Evolutionary conservation across 1,140 invertebrate genomes (phyloP).

Genomic region (Heliconius hewitsoni): DNA sequence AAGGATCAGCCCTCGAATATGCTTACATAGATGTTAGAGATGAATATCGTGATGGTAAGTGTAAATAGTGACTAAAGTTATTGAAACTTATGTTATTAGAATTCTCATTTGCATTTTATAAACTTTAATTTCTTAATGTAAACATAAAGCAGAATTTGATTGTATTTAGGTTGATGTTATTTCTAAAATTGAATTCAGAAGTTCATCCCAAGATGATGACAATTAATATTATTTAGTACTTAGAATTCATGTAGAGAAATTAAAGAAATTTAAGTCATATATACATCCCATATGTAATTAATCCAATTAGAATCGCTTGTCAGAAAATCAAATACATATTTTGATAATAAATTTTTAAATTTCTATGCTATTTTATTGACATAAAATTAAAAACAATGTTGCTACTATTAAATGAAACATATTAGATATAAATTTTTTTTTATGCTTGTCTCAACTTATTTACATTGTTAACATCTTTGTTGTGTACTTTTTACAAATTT

Average conservation of each 20-base stretch:
- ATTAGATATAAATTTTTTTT: not conserved
- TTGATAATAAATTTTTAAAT: not conserved
- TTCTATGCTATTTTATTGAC: not conserved
- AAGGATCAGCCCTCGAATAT: constrained; percentile 98
- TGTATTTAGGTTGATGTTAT: not conserved
- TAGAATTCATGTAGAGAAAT: not conserved
- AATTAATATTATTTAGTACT: no score
- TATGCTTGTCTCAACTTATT: no score
- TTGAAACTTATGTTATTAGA: not conserved
- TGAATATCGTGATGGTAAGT: constrained; percentile 98
- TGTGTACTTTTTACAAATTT: no score
- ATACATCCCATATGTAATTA: not conserved
- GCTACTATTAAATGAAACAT: not conserved
- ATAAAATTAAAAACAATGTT: not conserved
- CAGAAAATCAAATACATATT: no score
- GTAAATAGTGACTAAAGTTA: not conserved
- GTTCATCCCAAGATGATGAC: not conserved
- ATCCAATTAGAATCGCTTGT: not conserved
- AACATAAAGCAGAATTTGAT: not conserved
- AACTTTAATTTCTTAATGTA: not conserved
- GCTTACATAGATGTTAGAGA: constrained; percentile 99
- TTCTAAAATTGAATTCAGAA: not conserved
- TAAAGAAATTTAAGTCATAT: not conserved
- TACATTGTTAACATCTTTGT: no score
- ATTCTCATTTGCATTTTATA: not conserved